Evolutionary conservation across 2,113 vertebrate genomes (phyloP), one percentile per base, ranked within the genome.

Genomic region (Mustela lutreola): DNA sequence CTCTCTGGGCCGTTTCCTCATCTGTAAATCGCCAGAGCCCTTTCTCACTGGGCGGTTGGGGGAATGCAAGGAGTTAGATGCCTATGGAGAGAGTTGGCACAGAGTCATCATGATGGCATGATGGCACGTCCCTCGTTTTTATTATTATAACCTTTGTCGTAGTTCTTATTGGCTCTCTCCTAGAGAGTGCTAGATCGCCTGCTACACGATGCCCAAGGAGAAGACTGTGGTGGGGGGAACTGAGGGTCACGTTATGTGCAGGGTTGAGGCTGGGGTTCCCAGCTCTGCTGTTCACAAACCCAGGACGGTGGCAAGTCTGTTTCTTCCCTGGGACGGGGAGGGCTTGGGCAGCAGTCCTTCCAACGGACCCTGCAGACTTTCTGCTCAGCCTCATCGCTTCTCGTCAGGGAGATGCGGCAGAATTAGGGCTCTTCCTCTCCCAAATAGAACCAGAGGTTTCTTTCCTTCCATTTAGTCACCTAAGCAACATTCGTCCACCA

Each of bases 181-280:
- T 70, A 18, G 58, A 18, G 73, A 73, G 39, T 4, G 48, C 39
- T 14, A 21, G 21, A 28, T 39, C 11, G 45, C 21, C 2, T 2
- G 22, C 81, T 22, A 10, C 42, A 58, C 21, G 6, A 2, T 18
- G 48, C 3, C 21, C 21, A 8, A 0, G 18, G 21, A 67, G 76
- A 10, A 70, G 67, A 19, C 65, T 18, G 16, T 33, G 5, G 5
- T 16, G 14, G 65, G 65, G 65, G 31, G 15, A 5, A 56, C 2
- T 15, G 31, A 33, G 62, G 39, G 79, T 8, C 11, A 0, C 1
- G 0, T 12, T 5, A 42, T 2, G 2, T 8, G n/a, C 0, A 78
- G 28, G 45, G 58, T 48, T 0, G 14, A 48, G 45, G 79, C 67
- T 16, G 9, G 7, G 4, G 21, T 36, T 63, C 65, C 22, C 28